A percentile compares a stretch with the other conserved stretches of the same genome.
phyloP scores from a whole-genome alignment of 2,888 invertebrate genomes.

The Arrhopalites spinosus region DNA sequence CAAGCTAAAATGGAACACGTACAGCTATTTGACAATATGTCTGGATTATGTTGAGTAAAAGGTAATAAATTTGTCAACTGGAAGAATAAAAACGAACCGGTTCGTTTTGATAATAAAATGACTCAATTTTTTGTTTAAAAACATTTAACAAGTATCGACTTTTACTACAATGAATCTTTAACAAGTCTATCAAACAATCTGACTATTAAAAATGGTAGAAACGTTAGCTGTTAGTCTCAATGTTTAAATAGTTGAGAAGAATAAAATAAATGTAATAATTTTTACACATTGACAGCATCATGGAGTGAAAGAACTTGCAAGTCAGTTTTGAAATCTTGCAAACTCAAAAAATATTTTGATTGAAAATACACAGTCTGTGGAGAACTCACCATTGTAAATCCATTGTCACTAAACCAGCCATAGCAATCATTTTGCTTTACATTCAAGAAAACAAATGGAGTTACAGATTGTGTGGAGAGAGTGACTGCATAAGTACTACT shows the following conservation, averaged over 20 bases:
- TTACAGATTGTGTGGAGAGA: slow-evolving; percentile 64
- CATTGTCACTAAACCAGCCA: slow-evolving; percentile 78
- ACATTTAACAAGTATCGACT: too few species aligned
- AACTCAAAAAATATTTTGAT: slow-evolving; percentile 38
- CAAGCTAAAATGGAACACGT: too few species aligned
- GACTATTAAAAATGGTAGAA: too few species aligned
- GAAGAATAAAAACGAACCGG: too few species aligned
- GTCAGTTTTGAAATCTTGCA: slow-evolving; percentile 14
- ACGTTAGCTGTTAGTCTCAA: too few species aligned
- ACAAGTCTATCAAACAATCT: too few species aligned
- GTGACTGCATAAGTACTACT: slow-evolving; percentile 58
- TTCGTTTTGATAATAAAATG: too few species aligned
- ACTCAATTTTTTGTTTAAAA: too few species aligned
- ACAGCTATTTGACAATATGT: too few species aligned
- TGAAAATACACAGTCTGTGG: slow-evolving; percentile 57
- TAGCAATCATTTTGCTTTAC: slow-evolving; percentile 64
- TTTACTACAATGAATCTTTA: too few species aligned
- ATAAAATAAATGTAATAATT: not conserved
- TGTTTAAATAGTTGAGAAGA: not conserved
- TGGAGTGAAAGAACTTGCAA: slow-evolving; percentile 34
- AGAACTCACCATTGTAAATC: slow-evolving; percentile 64
- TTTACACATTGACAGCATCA: slow-evolving; percentile 14
- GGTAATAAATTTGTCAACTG: too few species aligned
- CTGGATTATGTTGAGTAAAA: too few species aligned
- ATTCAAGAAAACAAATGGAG: slow-evolving; percentile 70